These are phyloP conservation scores for Oryzias melastigma DNA, from an alignment of 2,113 vertebrate species.

Conservation along the genomic window DNA sequence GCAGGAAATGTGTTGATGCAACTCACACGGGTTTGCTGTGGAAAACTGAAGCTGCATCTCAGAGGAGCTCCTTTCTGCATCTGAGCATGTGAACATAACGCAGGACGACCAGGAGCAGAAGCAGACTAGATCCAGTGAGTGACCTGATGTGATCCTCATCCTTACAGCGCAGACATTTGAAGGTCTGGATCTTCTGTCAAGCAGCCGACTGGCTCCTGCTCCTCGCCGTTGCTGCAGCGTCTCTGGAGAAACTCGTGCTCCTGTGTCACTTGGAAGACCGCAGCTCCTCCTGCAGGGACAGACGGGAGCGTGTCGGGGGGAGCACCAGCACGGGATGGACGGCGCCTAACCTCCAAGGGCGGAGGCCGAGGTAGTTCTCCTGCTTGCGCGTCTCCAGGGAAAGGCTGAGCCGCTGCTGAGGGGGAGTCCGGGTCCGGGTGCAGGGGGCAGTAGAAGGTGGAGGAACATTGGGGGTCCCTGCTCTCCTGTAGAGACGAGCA, in stretches of 20 bases:
- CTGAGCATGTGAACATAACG: no score
- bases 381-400: constrained; percentile 81
- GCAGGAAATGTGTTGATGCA: no score
- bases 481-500: constrained; percentile 81
- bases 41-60: no score
- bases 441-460: constrained; percentile 62
- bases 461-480: constrained; percentile 56
- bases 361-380: constrained; percentile 87
- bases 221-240: constrained; percentile 39
- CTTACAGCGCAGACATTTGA: constrained; percentile 3
- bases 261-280: constrained; percentile 83
- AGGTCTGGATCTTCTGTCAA: not conserved
- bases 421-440: constrained; percentile 62
- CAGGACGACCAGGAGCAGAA: no score
- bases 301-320: constrained; percentile 80
- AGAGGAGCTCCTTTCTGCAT: no score
- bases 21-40: no score
- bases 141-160: not conserved
- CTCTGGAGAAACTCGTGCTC: constrained; percentile 48
- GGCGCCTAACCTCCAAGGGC: constrained; percentile 78
- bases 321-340: constrained; percentile 68
- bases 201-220: not conserved
- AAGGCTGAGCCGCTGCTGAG: constrained; percentile 78
- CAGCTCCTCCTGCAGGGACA: constrained; percentile 91
- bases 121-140: no score